Evolutionary conservation across 2,113 vertebrate genomes (phyloP).

Genomic region (Scartelaos histophorus): DNA sequence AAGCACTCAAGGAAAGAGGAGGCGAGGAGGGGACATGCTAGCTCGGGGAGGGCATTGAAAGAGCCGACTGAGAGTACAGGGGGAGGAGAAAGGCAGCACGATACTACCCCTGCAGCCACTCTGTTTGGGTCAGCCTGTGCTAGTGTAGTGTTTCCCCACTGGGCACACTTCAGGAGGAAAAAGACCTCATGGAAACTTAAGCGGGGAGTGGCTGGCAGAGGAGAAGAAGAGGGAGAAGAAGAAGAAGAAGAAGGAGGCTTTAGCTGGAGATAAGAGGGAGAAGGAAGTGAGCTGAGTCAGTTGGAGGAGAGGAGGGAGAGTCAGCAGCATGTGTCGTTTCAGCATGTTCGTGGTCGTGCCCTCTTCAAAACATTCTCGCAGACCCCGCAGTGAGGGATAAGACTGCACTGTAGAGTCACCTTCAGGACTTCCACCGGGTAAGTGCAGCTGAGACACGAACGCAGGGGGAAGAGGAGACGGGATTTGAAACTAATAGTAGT

Average conservation of each 20-base stretch:
- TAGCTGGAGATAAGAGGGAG: slow-evolving; percentile 36
- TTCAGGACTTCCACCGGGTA: slow-evolving; percentile 58
- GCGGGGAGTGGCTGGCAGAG: slow-evolving; percentile 46
- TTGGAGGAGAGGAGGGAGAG: slow-evolving; percentile 45
- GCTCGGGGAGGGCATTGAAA: slow-evolving; percentile 35
- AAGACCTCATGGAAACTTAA: slow-evolving; percentile 66
- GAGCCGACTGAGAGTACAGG: slow-evolving; percentile 52
- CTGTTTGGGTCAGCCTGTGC: slow-evolving; percentile 34
- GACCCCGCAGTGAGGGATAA: slow-evolving; percentile 41
- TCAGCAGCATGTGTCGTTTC: slow-evolving; percentile 75
- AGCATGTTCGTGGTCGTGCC: slow-evolving; percentile 56
- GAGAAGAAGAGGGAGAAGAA: slow-evolving; percentile 16
- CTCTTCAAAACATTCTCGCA: slow-evolving; percentile 54
- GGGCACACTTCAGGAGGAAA: slow-evolving; percentile 40
- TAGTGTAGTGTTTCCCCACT: slow-evolving; percentile 49
- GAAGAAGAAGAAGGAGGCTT: slow-evolving; percentile 21
- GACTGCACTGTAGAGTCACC: slow-evolving; percentile 59
- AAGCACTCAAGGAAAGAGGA: slow-evolving; percentile 31
- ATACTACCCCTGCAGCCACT: slow-evolving; percentile 54
- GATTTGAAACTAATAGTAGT: not conserved
- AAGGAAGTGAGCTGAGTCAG: slow-evolving; percentile 66
- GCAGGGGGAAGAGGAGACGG: slow-evolving; percentile 1
- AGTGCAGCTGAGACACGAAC: slow-evolving; percentile 38
- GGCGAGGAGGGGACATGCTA: slow-evolving; percentile 18
- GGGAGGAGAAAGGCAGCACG: slow-evolving; percentile 60